Conservation (phyloP, 2,797 vertebrate species). For the Macropodus opercularis region DNA sequence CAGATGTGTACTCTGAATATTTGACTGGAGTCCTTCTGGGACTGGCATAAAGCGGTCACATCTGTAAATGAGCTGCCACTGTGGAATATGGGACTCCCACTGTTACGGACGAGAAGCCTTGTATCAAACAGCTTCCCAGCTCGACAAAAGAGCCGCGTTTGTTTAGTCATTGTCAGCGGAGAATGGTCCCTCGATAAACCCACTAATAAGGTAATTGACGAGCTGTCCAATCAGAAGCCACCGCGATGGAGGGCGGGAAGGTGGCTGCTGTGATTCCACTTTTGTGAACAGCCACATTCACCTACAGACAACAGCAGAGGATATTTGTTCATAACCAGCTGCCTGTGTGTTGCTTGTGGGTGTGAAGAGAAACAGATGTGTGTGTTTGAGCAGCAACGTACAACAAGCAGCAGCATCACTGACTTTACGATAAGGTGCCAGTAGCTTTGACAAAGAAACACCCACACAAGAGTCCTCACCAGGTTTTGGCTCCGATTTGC, state of each 20-base stretch:
- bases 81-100: constrained; percentile 28
- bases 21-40: constrained; percentile 55
- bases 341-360: constrained; percentile 51
- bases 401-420: constrained; percentile 52
- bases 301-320: constrained; percentile 48
- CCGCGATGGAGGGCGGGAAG: constrained; percentile 59
- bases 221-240: constrained; percentile 71
- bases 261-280: constrained; percentile 52
- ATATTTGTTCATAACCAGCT: constrained; percentile 75
- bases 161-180: constrained; percentile 36
- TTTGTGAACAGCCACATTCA: constrained; percentile 28
- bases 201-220: constrained; percentile 70
- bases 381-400: constrained; percentile 38
- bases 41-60: constrained; percentile 37
- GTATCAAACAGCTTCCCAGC: constrained; percentile 25
- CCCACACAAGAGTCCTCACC: constrained; percentile 13
- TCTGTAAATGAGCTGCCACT: constrained; percentile 36
- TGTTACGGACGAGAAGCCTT: constrained; percentile 18
- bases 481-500: constrained; percentile 46
- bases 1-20: constrained; percentile 52
- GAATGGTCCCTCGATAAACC: constrained; percentile 37
- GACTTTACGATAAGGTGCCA: constrained; percentile 63
- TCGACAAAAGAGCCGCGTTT: constrained; percentile 37
- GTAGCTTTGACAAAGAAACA: constrained; percentile 48
- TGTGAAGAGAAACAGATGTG: constrained; percentile 38